Conservation (phyloP, 2,888 invertebrate species). For the Drosophila limbata region DNA sequence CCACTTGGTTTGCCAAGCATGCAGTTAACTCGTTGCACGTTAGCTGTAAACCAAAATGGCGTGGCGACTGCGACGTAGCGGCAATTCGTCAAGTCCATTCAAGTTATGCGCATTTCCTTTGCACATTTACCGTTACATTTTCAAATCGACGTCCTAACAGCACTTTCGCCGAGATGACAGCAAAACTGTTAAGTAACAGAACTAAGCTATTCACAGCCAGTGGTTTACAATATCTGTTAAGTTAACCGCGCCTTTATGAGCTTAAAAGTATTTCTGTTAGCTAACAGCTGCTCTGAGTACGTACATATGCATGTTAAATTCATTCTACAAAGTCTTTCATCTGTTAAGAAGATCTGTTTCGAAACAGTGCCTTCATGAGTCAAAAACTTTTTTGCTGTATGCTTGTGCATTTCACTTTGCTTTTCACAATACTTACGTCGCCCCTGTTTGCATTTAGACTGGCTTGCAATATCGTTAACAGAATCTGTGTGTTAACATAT, state of each 20-base stretch:
- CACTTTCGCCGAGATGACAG: constrained; percentile 47
- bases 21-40: constrained; percentile 44
- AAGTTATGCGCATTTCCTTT: constrained; percentile 79
- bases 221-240: neutral
- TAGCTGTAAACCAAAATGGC: constrained; percentile 54
- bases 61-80: constrained; percentile 50
- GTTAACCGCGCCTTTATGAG: constrained; percentile 3
- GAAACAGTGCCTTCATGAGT: neutral
- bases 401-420: neutral
- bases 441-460: neutral
- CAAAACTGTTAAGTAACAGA: constrained; percentile 15
- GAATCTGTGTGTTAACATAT: constrained; percentile 16
- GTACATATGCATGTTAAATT: too few relatives aligned
- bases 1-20: constrained; percentile 60
- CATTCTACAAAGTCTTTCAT: too few relatives aligned
- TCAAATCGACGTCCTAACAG: constrained; percentile 61
- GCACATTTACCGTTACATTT: constrained; percentile 71
- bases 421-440: neutral
- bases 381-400: neutral
- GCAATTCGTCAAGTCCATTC: constrained; percentile 60
- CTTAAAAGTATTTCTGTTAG: neutral
- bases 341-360: neutral
- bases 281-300: neutral
- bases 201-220: neutral
- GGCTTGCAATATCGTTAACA: constrained; percentile 37